These are phyloP conservation scores for Tribolium madens DNA, from an alignment of 1,140 invertebrate species.

Conservation along the genomic window DNA sequence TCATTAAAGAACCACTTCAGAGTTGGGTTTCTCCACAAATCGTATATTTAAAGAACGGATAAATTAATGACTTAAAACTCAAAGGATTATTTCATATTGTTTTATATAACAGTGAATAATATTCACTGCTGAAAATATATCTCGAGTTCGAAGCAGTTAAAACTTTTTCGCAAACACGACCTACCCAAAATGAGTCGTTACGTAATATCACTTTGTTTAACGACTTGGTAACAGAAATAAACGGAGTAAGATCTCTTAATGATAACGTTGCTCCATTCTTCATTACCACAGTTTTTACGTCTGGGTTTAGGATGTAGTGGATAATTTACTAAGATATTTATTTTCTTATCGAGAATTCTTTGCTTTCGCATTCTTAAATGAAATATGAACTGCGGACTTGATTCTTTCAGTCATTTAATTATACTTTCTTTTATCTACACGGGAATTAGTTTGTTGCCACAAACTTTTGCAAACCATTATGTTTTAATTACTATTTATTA, in stretches of 20 bases:
- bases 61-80: too few species aligned
- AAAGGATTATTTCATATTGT: too few species aligned
- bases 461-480: background rate
- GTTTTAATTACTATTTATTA: background rate
- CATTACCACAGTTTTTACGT: slow-evolving; percentile 12
- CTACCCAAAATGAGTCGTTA: background rate
- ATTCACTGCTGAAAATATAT: background rate
- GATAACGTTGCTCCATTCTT: background rate
- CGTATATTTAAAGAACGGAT: too few species aligned
- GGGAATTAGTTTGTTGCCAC: background rate
- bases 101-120: background rate
- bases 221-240: slow-evolving; percentile 1
- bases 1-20: too few species aligned
- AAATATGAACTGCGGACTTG: slow-evolving; percentile 2
- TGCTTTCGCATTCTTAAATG: background rate
- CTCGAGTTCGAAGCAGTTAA: background rate
- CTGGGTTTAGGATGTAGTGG: background rate
- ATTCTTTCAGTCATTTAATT: background rate
- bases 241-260: background rate
- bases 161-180: background rate
- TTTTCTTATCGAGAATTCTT: slow-evolving; percentile 12
- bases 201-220: background rate
- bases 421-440: background rate
- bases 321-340: slow-evolving; percentile 3
- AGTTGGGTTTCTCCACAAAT: too few species aligned